These are phyloP conservation scores for Invenusta paracnida DNA, from an alignment of 2,888 invertebrate species.

Conservation along the genomic window DNA sequence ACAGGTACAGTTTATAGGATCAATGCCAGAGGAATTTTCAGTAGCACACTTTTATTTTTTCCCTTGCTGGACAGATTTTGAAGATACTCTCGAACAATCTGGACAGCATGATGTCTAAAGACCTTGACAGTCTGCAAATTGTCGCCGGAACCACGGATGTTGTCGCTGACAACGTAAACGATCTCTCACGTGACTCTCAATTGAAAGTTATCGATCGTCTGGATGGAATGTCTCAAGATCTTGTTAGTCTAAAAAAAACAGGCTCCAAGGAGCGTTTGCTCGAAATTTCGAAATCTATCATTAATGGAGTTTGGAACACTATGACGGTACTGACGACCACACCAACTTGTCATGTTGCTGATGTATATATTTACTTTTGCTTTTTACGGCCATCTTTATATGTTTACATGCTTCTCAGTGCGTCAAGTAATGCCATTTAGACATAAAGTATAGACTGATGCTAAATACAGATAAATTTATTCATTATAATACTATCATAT, in stretches of 20 bases:
- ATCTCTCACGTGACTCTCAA: background rate
- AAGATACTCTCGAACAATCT: background rate
- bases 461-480: too few relatives aligned
- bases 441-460: too few relatives aligned
- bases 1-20: too few relatives aligned
- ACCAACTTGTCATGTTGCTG: too few relatives aligned
- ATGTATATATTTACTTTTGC: too few relatives aligned
- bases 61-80: background rate
- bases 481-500: too few relatives aligned
- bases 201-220: background rate
- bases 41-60: too few relatives aligned
- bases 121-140: constrained; percentile 8
- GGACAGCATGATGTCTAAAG: background rate
- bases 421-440: too few relatives aligned
- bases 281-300: background rate
- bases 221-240: background rate
- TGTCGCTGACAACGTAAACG: background rate
- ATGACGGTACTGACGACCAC: too few relatives aligned
- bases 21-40: too few relatives aligned
- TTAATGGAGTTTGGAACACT: background rate
- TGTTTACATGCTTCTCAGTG: too few relatives aligned
- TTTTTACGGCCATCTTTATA: too few relatives aligned
- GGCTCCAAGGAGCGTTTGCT: constrained; percentile 2
- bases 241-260: background rate
- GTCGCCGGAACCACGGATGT: background rate